Conservation (phyloP, 2,113 vertebrate species). For the Hylia prasina region DNA sequence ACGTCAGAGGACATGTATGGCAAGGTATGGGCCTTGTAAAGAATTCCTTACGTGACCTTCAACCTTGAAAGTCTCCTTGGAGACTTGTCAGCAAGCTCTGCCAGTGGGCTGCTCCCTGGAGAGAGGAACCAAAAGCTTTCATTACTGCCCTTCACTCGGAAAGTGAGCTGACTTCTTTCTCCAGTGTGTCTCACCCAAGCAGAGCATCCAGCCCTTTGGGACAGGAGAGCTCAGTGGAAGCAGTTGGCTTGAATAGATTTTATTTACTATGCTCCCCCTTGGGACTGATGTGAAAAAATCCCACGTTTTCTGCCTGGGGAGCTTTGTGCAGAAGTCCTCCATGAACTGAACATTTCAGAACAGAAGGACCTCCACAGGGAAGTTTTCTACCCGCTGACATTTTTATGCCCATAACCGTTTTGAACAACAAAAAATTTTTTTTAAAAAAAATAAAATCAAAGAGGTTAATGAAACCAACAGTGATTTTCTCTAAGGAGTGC, state of each 20-base stretch:
- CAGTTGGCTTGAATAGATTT: background rate
- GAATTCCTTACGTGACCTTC: background rate
- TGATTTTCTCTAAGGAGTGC: conserved; percentile 2
- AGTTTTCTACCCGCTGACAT: background rate
- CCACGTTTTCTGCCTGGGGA: background rate
- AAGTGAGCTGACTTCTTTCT: background rate
- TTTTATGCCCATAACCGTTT: background rate
- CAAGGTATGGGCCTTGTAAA: background rate
- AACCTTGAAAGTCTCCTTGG: background rate
- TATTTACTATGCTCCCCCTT: background rate
- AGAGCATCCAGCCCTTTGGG: background rate
- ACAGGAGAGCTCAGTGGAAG: background rate
- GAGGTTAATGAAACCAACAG: background rate
- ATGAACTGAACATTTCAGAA: background rate
- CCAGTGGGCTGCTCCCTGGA: background rate
- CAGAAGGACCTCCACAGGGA: background rate
- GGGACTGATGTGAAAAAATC: background rate
- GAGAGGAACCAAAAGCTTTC: background rate
- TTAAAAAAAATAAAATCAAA: background rate
- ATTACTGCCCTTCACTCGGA: background rate
- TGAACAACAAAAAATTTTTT: background rate
- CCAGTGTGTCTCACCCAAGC: background rate
- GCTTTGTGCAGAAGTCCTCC: background rate
- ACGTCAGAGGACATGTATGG: background rate
- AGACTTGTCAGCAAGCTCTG: background rate